Evolutionary conservation across 2,888 invertebrate species (phyloP).

Genomic region (Pyrocoelia pectoralis): DNA sequence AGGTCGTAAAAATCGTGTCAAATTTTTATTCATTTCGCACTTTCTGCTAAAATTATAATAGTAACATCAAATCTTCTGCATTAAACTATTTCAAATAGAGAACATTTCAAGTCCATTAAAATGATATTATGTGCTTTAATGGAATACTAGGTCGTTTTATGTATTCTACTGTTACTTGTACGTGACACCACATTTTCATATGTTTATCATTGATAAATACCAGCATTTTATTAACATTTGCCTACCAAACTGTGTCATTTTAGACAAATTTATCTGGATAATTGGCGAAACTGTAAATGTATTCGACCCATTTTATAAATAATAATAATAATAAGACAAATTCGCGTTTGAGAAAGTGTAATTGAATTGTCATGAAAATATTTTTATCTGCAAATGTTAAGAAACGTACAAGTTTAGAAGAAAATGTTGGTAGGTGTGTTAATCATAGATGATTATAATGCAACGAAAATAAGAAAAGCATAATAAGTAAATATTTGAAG

Average conservation of each 20-base stretch:
- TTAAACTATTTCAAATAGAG: neutral
- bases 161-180: conserved; percentile 22
- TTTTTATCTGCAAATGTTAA: too few species aligned
- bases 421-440: too few species aligned
- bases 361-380: too few species aligned
- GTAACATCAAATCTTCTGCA: neutral
- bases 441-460: too few species aligned
- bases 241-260: neutral
- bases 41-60: conserved; percentile 1
- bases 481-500: too few species aligned
- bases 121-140: conserved; percentile 18
- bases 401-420: too few species aligned
- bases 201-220: neutral
- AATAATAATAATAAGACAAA: too few species aligned
- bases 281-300: neutral
- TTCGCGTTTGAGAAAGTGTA: too few species aligned
- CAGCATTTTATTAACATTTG: conserved; percentile 1
- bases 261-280: neutral
- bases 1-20: conserved; percentile 2
- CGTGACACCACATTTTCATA: conserved; percentile 7
- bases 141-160: conserved; percentile 22
- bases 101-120: conserved; percentile 24
- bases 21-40: neutral
- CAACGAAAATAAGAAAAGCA: too few species aligned
- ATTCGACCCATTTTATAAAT: too few species aligned